A percentile compares a stretch with the other conserved stretches of the same genome.
Evolutionary conservation across 2,888 invertebrate species (phyloP).

Genomic region (Andrena bucephala): DNA sequence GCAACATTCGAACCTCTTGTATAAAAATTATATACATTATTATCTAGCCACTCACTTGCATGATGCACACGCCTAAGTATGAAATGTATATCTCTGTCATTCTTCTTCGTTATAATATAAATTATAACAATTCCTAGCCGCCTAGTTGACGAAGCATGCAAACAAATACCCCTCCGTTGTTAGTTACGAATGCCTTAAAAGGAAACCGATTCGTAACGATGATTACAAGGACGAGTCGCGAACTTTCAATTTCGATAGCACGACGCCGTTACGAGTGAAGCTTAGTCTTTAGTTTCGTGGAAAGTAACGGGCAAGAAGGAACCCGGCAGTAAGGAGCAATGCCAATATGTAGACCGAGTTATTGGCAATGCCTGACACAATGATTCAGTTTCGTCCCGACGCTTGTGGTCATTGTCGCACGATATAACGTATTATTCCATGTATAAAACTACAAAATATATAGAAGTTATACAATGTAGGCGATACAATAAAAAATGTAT

Average conservation of each 20-base stretch:
- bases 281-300: constrained; percentile 18
- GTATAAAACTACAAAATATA: constrained; percentile 67
- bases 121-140: constrained; percentile 47
- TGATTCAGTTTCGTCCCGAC: constrained; percentile 30
- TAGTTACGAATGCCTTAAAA: constrained; percentile 21
- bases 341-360: constrained; percentile 37
- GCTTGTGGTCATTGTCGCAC: constrained; percentile 38
- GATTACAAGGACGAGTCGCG: constrained; percentile 1
- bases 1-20: constrained; percentile 51
- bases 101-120: constrained; percentile 30
- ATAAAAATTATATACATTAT: constrained; percentile 72
- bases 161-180: constrained; percentile 55
- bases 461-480: constrained; percentile 53
- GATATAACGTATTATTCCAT: constrained; percentile 44
- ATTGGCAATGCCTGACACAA: constrained; percentile 25
- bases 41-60: constrained; percentile 64
- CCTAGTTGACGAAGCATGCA: constrained; percentile 52
- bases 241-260: neutral
- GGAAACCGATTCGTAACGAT: constrained; percentile 11
- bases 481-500: constrained; percentile 53
- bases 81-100: constrained; percentile 47
- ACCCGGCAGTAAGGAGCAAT: constrained; percentile 64
- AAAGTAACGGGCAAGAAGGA: constrained; percentile 52
- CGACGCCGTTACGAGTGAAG: constrained; percentile 13
- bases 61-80: constrained; percentile 55